Base-by-base conservation (phyloP, 2,888 invertebrate genomes). In the Coremacera marginata region DNA sequence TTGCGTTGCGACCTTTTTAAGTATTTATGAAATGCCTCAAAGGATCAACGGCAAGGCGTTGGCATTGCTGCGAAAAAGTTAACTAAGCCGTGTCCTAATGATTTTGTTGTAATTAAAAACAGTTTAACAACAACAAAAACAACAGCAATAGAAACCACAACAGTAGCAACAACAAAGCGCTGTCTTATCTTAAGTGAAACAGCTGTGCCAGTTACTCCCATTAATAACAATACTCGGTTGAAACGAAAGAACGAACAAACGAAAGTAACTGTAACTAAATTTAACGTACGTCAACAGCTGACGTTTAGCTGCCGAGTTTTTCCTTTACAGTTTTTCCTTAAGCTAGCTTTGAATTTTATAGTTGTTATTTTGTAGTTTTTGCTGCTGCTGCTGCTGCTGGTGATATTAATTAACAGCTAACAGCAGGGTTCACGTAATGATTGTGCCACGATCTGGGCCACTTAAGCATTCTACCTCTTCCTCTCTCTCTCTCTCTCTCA, bases 371-470 rank as follows among this genome's bases (percentile, higher is more conserved):
- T 9, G 57, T 5, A 22, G 57, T 19, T 57, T 9, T 19, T 57
- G 57, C n/a, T 22, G 22, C 14, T 44, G 44, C 7, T 44, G 44
- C 44, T 14, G 11, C 44, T 44, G 44, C 14, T 44, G 44, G 7
- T 27, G 25, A 25, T 62, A 62, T 63, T 63, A 63, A 63, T 63
- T 63, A 63, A 63, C 63, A 63, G 63, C 63, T 63, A 27, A 63
- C 31, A 31, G 16, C 31, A n/a, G 27, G n/a, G 31, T 9, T 25
- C 62, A 27, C 3, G 19, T 5, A 22, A 55, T 9, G 62, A 27
- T 27, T 31, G 62, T 9, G 62, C 62, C 63, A 63, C 63, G 27
- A 31, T 60, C 57, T 60, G 7, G 57, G 57, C 57, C 25, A 60
- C 57, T 60, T 22, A 27, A 19, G 9, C 57, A 44, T 11, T 7